These are phyloP conservation scores for Myotis yumanensis DNA, from an alignment of 2,113 vertebrate genomes.

Conservation along the genomic window DNA sequence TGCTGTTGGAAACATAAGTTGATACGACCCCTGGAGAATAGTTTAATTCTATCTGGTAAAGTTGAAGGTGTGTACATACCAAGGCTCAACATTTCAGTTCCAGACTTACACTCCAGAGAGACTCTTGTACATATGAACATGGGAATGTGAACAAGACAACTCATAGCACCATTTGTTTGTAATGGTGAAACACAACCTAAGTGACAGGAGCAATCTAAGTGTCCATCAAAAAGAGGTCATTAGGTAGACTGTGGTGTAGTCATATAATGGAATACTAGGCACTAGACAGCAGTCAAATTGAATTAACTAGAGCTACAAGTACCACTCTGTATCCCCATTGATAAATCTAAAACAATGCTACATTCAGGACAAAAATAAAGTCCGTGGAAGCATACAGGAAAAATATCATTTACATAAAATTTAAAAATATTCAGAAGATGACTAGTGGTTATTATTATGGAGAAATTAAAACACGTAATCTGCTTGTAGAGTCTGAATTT, in stretches of 20 bases:
- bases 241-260: neutral
- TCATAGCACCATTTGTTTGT: neutral
- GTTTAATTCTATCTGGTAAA: neutral
- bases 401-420: neutral
- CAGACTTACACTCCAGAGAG: neutral
- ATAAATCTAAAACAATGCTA: neutral
- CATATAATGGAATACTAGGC: neutral
- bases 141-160: neutral
- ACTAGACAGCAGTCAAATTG: fast-evolving
- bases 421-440: constrained; percentile 33
- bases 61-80: neutral
- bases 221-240: neutral
- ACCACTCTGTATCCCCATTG: neutral
- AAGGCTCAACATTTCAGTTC: neutral
- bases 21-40: neutral
- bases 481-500: neutral
- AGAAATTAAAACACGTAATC: constrained; percentile 2
- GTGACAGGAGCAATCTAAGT: neutral
- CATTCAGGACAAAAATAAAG: neutral
- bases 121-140: neutral
- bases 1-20: neutral
- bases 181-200: neutral
- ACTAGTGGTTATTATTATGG: neutral
- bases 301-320: neutral
- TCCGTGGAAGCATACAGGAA: neutral